Evolutionary conservation across 2,113 vertebrate species (phyloP), one percentile per base, ranked within the genome.

Genomic region (Seriola rivoliana): DNA sequence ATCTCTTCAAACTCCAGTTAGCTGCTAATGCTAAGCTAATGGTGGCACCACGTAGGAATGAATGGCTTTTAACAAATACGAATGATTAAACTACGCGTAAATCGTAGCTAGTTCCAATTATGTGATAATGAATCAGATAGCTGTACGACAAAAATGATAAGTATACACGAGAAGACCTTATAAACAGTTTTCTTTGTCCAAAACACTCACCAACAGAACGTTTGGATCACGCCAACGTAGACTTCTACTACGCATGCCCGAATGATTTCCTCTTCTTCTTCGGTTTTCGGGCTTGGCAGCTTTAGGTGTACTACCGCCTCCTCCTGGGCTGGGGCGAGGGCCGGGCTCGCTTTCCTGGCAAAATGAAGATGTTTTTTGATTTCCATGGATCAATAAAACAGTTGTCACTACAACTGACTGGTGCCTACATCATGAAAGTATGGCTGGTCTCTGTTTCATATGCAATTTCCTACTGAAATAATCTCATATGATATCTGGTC

Each of bases 141-240:
- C 4, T 44, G 25, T 1, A 36, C 0, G 4, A 8, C 0, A 19
- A 29, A 50, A 16, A 7, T 1, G 0, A 19, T n/a, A n/a, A 14
- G 0, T 19, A 19, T 0, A 14, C 1, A 60, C 21, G 0, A 42
- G 2, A 2, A 21, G 1, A 59, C 3, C 1, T 3, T 6, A 17
- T 13, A 36, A 75, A 57, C 2, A 6, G 1, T 17, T 62, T 0
- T 38, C 23, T 84, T 82, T 58, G 4, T 40, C 1, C n/a, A 44
- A 70, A 87, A 86, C 57, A 89, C 84, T 90, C 74, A 93, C 93
- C 86, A 12, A 58, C 34, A 34, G 72, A 60, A 85, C 90, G 92
- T 82, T 34, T 16, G 6, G 34, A 14, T 89, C 90, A 74, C 92
- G 91, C 91, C 21, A 34, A 4, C 38, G 12, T 1, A 19, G 12